Conservation (phyloP, 2,888 invertebrate genomes). For the Scelioninae gen. 2 region DNA sequence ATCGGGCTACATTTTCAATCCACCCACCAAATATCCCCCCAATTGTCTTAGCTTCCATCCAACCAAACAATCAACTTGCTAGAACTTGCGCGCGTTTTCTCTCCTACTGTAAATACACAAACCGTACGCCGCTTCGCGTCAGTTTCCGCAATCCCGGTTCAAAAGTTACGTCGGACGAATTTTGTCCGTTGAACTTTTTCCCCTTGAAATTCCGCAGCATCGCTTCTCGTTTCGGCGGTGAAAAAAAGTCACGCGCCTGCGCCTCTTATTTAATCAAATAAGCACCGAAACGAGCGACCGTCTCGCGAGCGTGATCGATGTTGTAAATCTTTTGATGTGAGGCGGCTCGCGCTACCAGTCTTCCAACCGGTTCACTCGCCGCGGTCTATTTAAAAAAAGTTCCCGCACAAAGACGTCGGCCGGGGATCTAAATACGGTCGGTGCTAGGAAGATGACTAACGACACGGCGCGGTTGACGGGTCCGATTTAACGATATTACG, state of each 20-base stretch:
- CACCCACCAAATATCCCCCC: no score
- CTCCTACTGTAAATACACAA: no score
- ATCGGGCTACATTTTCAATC: no score
- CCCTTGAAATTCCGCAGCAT: constrained; percentile 20
- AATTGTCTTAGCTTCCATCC: no score
- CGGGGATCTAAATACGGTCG: constrained; percentile 31
- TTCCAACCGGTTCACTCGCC: constrained; percentile 51
- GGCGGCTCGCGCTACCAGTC: constrained; percentile 57
- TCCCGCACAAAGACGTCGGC: constrained; percentile 29
- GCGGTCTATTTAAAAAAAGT: constrained; percentile 49
- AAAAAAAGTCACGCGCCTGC: constrained; percentile 52
- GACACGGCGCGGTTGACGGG: constrained; percentile 11
- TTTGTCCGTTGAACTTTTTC: constrained; percentile 20
- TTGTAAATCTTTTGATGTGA: constrained; percentile 58
- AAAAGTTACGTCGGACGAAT: neutral
- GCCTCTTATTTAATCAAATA: constrained; percentile 60
- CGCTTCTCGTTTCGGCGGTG: constrained; percentile 29
- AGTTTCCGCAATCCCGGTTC: neutral
- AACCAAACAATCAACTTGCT: no score
- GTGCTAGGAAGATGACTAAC: constrained; percentile 53
- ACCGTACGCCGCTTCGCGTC: no score
- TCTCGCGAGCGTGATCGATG: constrained; percentile 58
- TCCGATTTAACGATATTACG: constrained; percentile 38
- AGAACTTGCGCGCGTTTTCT: no score
- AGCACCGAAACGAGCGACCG: constrained; percentile 55